A percentile compares a stretch with the other conserved stretches of the same genome.
Conservation (phyloP, 2,888 invertebrate genomes). For the Geotrupes spiniger region DNA sequence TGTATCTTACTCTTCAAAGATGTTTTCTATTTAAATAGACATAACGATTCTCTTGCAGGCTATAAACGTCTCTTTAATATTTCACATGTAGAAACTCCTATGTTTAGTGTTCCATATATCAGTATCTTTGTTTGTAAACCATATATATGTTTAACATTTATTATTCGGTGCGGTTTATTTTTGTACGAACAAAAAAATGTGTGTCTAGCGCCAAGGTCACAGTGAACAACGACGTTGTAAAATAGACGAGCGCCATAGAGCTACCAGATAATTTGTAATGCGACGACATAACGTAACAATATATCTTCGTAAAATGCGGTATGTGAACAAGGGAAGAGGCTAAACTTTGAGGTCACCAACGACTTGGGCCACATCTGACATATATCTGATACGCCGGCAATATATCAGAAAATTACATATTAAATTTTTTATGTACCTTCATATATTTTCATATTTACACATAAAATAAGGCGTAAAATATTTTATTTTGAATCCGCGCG, state of each 20-base stretch:
- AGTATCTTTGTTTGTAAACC: conserved; percentile 17
- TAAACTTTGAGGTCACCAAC: neutral
- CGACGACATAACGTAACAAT: conserved; percentile 15
- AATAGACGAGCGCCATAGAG: neutral
- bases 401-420: conserved; percentile 12
- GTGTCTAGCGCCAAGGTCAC: conserved; percentile 5
- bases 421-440: too few relatives aligned
- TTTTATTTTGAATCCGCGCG: too few relatives aligned
- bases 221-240: conserved; percentile 8
- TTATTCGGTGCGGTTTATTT: conserved; percentile 15
- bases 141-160: conserved; percentile 16
- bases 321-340: conserved; percentile 13
- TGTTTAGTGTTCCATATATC: conserved; percentile 12
- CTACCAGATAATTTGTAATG: conserved; percentile 20
- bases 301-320: conserved; percentile 18
- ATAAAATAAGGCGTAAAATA: too few relatives aligned
- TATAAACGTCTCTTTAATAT: neutral
- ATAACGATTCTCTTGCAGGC: too few relatives aligned
- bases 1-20: too few relatives aligned
- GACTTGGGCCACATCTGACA: conserved; percentile 2
- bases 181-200: conserved; percentile 13
- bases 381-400: conserved; percentile 8
- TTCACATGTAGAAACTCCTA: conserved; percentile 12
- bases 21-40: too few relatives aligned
- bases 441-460: too few relatives aligned